These are phyloP conservation scores for Volucella zonaria DNA, from an alignment of 2,888 invertebrate species.

Conservation along the genomic window DNA sequence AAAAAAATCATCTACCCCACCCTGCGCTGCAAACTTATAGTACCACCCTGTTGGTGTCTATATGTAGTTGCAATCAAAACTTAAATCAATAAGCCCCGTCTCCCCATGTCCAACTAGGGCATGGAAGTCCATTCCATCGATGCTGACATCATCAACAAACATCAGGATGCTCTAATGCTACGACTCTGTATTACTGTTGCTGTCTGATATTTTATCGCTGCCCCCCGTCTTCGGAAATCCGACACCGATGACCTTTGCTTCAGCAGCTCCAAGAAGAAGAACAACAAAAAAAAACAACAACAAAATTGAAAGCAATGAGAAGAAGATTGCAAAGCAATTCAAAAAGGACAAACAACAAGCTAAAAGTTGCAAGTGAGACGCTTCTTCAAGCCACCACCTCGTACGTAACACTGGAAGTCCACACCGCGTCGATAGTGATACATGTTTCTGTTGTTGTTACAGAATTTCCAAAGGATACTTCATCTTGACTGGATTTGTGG, in stretches of 20 bases:
- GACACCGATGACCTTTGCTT: constrained; percentile 25
- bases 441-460: not conserved
- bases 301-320: not conserved
- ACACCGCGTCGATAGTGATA: not conserved
- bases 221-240: constrained; percentile 4
- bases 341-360: too few species aligned
- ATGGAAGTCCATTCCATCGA: constrained; percentile 1
- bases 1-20: not conserved
- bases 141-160: constrained; percentile 30
- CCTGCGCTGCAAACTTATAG: not conserved
- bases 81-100: constrained; percentile 4
- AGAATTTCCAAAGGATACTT: too few species aligned
- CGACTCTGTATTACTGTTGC: not conserved
- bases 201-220: constrained; percentile 20
- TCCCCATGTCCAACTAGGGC: not conserved
- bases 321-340: too few species aligned
- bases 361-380: not conserved
- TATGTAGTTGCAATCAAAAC: constrained; percentile 9
- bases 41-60: not conserved
- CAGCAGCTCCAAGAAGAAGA: not conserved
- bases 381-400: constrained; percentile 7
- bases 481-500: not conserved
- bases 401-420: constrained; percentile 40
- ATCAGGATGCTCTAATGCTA: not conserved
- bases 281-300: not conserved